Conservation (phyloP, 2,888 invertebrate genomes). For the Eustalomyia histrio region DNA sequence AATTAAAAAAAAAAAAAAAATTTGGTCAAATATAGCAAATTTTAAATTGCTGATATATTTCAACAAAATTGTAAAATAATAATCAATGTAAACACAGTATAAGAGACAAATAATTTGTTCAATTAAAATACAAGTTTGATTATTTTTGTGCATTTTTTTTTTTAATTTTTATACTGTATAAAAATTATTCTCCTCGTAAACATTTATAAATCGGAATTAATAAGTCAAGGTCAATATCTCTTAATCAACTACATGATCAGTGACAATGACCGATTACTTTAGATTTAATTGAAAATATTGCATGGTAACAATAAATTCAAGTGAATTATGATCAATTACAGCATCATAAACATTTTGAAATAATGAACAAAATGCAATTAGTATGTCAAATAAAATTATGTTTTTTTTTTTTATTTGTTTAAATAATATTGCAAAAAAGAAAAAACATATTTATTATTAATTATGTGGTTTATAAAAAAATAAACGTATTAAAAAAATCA, state of each 20-base stretch:
- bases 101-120: conserved; percentile 41
- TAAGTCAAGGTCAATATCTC: conserved; percentile 65
- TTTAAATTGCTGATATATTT: background rate
- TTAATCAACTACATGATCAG: conserved; percentile 62
- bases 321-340: conserved; percentile 47
- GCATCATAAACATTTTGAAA: conserved; percentile 27
- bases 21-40: background rate
- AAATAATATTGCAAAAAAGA: background rate
- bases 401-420: background rate
- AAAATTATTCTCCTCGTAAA: conserved; percentile 25
- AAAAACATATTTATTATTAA: conserved; percentile 24
- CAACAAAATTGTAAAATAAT: background rate
- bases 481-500: background rate
- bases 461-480: conserved; percentile 50
- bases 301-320: background rate
- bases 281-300: conserved; percentile 43
- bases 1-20: too few relatives aligned
- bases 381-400: conserved; percentile 35
- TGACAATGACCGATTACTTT: conserved; percentile 66
- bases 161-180: conserved; percentile 31
- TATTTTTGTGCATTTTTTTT: background rate
- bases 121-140: conserved; percentile 55
- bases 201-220: conserved; percentile 60
- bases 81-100: background rate
- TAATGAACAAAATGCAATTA: conserved; percentile 2